phyloP scores from a whole-genome alignment of 2,797 vertebrate genomes.

The Catamblyrhynchus diadema region DNA sequence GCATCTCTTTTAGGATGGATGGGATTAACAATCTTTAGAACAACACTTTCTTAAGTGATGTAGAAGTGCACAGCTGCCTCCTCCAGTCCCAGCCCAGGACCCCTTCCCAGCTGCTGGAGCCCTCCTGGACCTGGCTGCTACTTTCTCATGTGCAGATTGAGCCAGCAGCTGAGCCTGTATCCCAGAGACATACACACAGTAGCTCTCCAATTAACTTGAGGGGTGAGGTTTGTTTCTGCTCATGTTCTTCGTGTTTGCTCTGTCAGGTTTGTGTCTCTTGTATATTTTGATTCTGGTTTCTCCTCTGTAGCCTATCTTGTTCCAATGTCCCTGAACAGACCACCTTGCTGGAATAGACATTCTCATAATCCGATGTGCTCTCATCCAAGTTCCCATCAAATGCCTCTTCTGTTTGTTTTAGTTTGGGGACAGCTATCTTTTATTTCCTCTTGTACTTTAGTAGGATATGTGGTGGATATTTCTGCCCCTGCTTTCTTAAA shows the following conservation, averaged over 20 bases:
- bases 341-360: background rate
- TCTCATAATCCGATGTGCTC: fast-evolving
- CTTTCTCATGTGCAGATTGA: background rate
- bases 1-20: background rate
- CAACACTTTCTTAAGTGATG: background rate
- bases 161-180: background rate
- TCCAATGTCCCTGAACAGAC: fast-evolving
- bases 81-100: background rate
- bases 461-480: background rate
- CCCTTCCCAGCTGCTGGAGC: background rate
- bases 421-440: background rate
- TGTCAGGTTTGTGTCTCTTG: background rate
- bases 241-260: background rate
- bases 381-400: background rate
- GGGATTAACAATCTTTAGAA: background rate
- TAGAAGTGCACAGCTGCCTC: fast-evolving
- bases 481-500: background rate
- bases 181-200: background rate
- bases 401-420: background rate
- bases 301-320: background rate
- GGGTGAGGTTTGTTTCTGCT: background rate
- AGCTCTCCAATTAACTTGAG: background rate
- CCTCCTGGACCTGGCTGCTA: fast-evolving
- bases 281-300: background rate
- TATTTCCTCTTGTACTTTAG: background rate